Conservation (phyloP, 2,888 invertebrate genomes). For the Epinotia nisella region DNA sequence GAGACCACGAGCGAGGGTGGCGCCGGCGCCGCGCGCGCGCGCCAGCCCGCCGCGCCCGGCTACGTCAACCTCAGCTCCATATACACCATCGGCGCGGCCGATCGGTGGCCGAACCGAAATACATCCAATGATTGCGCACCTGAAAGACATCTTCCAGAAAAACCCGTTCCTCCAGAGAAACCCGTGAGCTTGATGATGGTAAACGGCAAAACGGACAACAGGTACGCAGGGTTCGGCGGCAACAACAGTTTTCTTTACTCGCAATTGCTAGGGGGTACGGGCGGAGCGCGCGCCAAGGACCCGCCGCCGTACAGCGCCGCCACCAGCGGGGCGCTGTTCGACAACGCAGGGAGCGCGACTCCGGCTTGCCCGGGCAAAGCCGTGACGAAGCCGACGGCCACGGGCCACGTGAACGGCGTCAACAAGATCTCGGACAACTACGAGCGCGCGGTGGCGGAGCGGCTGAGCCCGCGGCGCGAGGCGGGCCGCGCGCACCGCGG, state of each 20-base stretch:
- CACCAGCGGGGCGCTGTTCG: slow-evolving; percentile 65
- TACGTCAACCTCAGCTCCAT: slow-evolving; percentile 81
- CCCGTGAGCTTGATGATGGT: slow-evolving; percentile 81
- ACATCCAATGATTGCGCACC: slow-evolving; percentile 62
- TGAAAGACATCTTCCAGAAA: slow-evolving; percentile 71
- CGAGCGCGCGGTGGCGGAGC: slow-evolving; percentile 76
- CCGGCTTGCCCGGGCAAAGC: slow-evolving; percentile 64
- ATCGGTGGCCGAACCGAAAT: slow-evolving; percentile 62
- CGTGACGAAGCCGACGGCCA: slow-evolving; percentile 60
- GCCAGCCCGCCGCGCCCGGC: slow-evolving; percentile 52
- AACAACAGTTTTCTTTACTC: slow-evolving; percentile 81
- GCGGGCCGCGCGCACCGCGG: slow-evolving; percentile 68
- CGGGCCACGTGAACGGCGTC: slow-evolving; percentile 75
- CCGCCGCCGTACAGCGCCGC: slow-evolving; percentile 76
- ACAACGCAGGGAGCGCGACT: slow-evolving; percentile 57
- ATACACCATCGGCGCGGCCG: slow-evolving; percentile 71
- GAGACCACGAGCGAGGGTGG: slow-evolving; percentile 72
- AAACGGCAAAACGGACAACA: slow-evolving; percentile 76
- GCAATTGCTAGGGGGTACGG: slow-evolving; percentile 65
- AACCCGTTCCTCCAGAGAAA: slow-evolving; percentile 79
- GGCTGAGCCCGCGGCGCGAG: slow-evolving; percentile 74
- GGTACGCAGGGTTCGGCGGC: slow-evolving; percentile 69
- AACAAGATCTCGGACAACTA: slow-evolving; percentile 82
- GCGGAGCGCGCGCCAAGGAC: slow-evolving; percentile 70
- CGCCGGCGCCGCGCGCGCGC: slow-evolving; percentile 46